Evolutionary conservation across 1,140 invertebrate genomes (phyloP), one percentile per base, ranked within the genome.

Genomic region (Wiebesia pumilae): DNA sequence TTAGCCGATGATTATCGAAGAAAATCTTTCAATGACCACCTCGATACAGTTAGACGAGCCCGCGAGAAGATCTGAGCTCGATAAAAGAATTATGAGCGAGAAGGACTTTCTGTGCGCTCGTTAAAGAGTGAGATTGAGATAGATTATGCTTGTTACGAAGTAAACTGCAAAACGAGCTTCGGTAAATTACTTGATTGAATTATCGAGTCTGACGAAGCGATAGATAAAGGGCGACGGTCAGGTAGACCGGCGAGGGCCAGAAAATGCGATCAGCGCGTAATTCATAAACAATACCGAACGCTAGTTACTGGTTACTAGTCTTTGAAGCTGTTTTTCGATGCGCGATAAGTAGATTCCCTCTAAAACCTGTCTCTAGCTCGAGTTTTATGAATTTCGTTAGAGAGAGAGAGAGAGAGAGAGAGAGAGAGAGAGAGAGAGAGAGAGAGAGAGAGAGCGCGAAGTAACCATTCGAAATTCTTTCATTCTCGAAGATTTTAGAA

Each of bases 161-260:
- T 40, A 65, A 65, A 35, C 38, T 65, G 24, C 6, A n/a, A 30
- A 69, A 54, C 84, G 65, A 73, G 33, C 33, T 9, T 43, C 2
- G 33, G 30, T n/a, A 85, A 85, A 77, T 85, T 80, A 33, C 4
- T 62, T 30, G 43, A 85, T 85, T 43, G 84, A 80, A 81, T 81
- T 85, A 85, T 85, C 33, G 78, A 27, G 2, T 40, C 51, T 35
- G 47, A 24, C 30, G 30, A 16, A 78, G n/a, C 40, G 43, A 54
- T 35, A 30, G n/a, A 2, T 33, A 33, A 19, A 38, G 43, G n/a
- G 54, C n/a, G 54, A 14, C 19, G 81, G 9, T 9, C 16, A 40
- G 19, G 43, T 1, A 33, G 3, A 35, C 40, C 12, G 30, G 30
- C 16, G 54, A 62, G 35, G 54, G 6, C 1, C 54, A 80, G 33